Conservation (phyloP, 30 jellyfish, hydroid and myxozoan species). For the Turritopsis dohrnii region DNA sequence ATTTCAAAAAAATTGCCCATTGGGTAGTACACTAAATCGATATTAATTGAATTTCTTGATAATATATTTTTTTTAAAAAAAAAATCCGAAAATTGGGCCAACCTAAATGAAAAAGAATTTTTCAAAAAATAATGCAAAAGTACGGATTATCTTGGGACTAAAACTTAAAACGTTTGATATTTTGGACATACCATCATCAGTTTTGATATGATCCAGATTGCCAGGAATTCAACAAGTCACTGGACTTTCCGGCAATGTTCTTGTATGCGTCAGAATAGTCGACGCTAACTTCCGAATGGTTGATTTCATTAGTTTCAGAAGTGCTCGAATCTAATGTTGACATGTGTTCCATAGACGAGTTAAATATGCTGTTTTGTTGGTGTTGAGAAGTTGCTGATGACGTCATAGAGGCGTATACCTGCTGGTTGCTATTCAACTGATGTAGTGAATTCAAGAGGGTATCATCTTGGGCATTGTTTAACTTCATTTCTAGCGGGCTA, state of each 20-base stretch:
- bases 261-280: constrained; percentile 3
- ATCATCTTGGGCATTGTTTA: neutral
- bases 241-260: neutral
- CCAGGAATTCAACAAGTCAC: neutral
- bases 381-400: no score
- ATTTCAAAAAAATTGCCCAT: no score
- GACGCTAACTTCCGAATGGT: constrained; percentile 17
- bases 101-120: no score
- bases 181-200: neutral
- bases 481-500: neutral
- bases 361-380: neutral
- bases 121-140: no score
- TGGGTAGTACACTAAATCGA: no score
- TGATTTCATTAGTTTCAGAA: neutral
- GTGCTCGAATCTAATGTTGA: neutral
- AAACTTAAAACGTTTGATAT: no score
- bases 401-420: neutral
- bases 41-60: no score
- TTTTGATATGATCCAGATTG: constrained; percentile 10
- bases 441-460: neutral
- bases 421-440: neutral
- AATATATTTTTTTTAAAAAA: no score
- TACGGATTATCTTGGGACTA: no score
- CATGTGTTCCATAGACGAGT: neutral
- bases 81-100: no score